Percentiles rank a stretch among this genome's conserved stretches.
Evolutionary conservation across 2,113 vertebrate genomes (phyloP).

Genomic region (Eulacestoma nigropectus): DNA sequence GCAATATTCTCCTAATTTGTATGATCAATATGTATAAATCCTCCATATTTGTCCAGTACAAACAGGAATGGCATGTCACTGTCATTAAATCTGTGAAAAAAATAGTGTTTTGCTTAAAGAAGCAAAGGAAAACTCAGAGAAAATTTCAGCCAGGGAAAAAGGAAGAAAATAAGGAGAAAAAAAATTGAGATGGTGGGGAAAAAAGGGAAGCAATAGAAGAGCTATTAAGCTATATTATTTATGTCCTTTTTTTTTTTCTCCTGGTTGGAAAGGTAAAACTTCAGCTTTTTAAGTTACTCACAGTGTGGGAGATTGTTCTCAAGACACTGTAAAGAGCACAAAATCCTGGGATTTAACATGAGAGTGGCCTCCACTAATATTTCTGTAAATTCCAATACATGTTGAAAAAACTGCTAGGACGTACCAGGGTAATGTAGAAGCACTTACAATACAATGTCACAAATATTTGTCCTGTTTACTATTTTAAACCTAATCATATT

Average conservation of each 20-base stretch:
- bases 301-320: not conserved
- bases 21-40: not conserved
- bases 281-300: not conserved
- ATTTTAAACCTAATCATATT: not conserved
- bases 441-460: not conserved
- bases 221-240: not conserved
- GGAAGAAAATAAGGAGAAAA: not conserved
- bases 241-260: accelerated
- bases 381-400: not conserved
- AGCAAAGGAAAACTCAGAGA: not conserved
- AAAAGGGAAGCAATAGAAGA: not conserved
- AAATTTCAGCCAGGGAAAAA: not conserved
- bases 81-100: not conserved
- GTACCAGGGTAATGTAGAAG: not conserved
- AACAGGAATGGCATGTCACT: not conserved
- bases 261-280: not conserved
- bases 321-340: not conserved
- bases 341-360: not conserved
- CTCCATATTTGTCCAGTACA: not conserved
- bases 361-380: not conserved
- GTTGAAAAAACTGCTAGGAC: not conserved
- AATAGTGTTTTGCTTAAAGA: not conserved
- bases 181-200: not conserved
- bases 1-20: not conserved
- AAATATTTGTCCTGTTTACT: not conserved